phyloP scores from a whole-genome alignment of 2,888 invertebrate species.

The Leucania comma region DNA sequence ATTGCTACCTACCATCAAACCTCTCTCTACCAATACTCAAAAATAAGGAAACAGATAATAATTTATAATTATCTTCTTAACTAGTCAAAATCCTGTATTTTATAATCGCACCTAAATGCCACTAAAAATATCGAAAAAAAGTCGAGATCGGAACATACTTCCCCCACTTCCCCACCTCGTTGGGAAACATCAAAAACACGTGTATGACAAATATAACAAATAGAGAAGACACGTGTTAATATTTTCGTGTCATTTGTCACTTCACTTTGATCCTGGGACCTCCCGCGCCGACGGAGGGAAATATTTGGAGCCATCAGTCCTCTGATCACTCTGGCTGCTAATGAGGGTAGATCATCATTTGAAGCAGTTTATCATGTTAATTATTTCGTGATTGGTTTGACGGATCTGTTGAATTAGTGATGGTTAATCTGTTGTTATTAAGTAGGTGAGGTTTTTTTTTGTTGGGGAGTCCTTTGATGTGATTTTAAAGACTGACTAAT shows the following conservation, averaged over 20 bases:
- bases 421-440: conserved; percentile 40
- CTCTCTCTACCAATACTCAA: too few relatives aligned
- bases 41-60: too few relatives aligned
- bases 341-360: conserved; percentile 47
- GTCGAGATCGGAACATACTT: conserved; percentile 23
- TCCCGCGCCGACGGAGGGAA: conserved; percentile 53
- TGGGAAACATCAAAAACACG: conserved; percentile 49
- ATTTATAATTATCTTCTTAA: too few relatives aligned
- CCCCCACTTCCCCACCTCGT: conserved; percentile 9
- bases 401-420: conserved; percentile 45
- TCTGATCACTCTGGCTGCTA: conserved; percentile 51
- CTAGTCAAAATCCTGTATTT: too few relatives aligned
- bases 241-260: conserved; percentile 69
- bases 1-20: too few relatives aligned
- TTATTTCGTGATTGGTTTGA: conserved; percentile 49
- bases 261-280: conserved; percentile 62
- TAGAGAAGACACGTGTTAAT: conserved; percentile 65
- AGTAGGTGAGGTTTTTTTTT: neutral
- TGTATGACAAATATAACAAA: conserved; percentile 54
- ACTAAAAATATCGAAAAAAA: conserved; percentile 29
- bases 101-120: conserved; percentile 6
- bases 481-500: neutral
- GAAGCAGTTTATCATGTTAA: conserved; percentile 52
- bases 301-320: conserved; percentile 56
- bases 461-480: conserved; percentile 28